phyloP scores from a whole-genome alignment of 2,888 invertebrate genomes.

The Hirtodrosophila alboralis region DNA sequence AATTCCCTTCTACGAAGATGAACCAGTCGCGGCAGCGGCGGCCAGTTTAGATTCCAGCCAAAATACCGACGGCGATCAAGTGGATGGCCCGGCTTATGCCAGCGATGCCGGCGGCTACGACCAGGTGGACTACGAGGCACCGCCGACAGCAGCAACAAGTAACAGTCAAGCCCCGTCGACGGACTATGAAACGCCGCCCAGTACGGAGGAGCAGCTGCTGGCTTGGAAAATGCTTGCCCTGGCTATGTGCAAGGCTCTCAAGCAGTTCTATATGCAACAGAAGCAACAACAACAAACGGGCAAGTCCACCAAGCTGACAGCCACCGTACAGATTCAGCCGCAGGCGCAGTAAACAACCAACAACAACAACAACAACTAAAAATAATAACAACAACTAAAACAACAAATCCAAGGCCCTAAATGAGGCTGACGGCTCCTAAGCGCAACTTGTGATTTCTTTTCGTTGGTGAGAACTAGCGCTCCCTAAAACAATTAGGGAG shows the following conservation, averaged over 20 bases:
- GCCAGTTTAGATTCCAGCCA: constrained; percentile 42
- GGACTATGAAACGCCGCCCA: constrained; percentile 35
- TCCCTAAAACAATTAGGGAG: constrained; percentile 25
- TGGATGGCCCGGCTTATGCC: constrained; percentile 65
- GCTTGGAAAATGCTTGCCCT: constrained; percentile 82
- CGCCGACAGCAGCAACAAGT: constrained; percentile 50
- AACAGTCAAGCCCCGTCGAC: constrained; percentile 13
- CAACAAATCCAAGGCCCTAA: constrained; percentile 26
- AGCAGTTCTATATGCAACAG: constrained; percentile 78
- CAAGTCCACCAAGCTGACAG: constrained; percentile 65
- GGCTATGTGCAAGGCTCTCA: constrained; percentile 82
- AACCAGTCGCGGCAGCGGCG: constrained; percentile 46
- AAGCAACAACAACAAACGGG: constrained; percentile 50
- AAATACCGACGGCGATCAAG: constrained; percentile 70
- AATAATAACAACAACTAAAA: constrained; percentile 26
- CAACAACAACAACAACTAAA: constrained; percentile 8
- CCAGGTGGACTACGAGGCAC: constrained; percentile 69
- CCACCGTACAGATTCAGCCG: constrained; percentile 79
- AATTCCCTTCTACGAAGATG: constrained; percentile 82
- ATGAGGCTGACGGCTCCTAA: constrained; percentile 64
- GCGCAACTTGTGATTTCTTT: constrained; percentile 76
- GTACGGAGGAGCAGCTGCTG: constrained; percentile 67
- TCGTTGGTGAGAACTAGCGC: constrained; percentile 79
- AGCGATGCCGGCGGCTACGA: constrained; percentile 49
- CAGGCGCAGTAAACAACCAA: constrained; percentile 60